These are phyloP conservation scores for Tenthredo distinguenda DNA, from an alignment of 2,888 invertebrate species.

Conservation along the genomic window DNA sequence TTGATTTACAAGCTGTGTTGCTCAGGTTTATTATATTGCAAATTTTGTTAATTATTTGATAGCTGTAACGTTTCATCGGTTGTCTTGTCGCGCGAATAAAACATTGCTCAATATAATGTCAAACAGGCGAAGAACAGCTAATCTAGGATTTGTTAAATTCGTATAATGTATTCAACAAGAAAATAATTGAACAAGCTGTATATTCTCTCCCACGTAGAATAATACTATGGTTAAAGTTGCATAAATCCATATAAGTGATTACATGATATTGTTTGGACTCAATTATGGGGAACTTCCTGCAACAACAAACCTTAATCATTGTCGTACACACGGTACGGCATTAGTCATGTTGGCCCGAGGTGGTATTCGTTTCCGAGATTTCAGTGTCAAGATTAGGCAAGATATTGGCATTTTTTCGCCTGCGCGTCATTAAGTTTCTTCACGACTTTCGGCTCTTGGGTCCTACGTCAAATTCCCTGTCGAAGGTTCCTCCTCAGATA, in stretches of 20 bases:
- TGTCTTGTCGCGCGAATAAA: conserved; percentile 2
- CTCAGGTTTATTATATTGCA: not conserved
- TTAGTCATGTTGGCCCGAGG: conserved; percentile 37
- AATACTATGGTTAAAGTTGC: not conserved
- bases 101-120: not conserved
- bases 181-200: not conserved
- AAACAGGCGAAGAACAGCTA: not conserved
- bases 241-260: not conserved
- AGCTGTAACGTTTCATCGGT: not conserved
- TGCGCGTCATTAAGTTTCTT: conserved; percentile 30
- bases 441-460: not conserved
- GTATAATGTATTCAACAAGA: not conserved
- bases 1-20: conserved; percentile 28
- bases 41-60: conserved; percentile 1
- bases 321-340: not conserved
- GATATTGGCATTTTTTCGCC: conserved; percentile 37
- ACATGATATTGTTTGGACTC: not conserved
- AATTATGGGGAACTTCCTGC: conserved; percentile 29
- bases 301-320: conserved; percentile 33
- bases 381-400: conserved; percentile 51
- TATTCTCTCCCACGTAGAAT: not conserved
- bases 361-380: conserved; percentile 40
- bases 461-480: not conserved
- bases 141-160: not conserved
- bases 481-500: conserved; percentile 11